Percentiles rank a stretch among this genome's conserved stretches.
phyloP scores from a whole-genome alignment of 1,140 invertebrate genomes.

The Lordiphosa collinella region DNA sequence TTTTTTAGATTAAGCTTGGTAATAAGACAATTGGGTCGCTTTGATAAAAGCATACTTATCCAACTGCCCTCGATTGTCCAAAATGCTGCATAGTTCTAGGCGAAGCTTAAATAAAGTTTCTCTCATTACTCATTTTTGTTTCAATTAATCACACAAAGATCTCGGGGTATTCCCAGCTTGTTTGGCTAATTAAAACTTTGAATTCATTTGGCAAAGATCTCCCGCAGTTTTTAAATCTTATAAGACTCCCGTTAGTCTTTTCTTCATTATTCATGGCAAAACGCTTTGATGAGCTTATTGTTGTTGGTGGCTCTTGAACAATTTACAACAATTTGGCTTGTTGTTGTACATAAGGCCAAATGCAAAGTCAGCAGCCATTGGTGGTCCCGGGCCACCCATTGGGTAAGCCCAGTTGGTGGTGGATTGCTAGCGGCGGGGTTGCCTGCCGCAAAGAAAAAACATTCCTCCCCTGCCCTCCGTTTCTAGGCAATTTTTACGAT shows the following conservation, averaged over 20 bases:
- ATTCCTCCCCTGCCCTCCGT: not conserved
- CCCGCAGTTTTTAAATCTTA: constrained; percentile 19
- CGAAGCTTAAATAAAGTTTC: not conserved
- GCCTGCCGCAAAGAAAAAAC: constrained; percentile 25
- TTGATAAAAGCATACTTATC: too few relatives aligned
- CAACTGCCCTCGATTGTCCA: too few relatives aligned
- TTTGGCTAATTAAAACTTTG: constrained; percentile 45
- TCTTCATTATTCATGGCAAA: constrained; percentile 42
- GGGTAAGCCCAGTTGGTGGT: constrained; percentile 67
- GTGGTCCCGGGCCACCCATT: constrained; percentile 67
- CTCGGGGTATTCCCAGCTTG: constrained; percentile 1
- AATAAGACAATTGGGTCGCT: too few relatives aligned
- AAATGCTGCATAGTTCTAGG: not conserved
- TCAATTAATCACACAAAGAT: constrained; percentile 36
- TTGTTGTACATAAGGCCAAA: constrained; percentile 56
- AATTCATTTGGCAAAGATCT: constrained; percentile 20
- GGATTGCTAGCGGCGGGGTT: constrained; percentile 37
- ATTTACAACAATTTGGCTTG: constrained; percentile 39
- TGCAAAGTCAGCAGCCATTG: constrained; percentile 59
- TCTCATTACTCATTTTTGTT: constrained; percentile 12
- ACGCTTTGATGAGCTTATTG: constrained; percentile 13
- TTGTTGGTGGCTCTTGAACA: constrained; percentile 1
- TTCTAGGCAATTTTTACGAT: constrained; percentile 46
- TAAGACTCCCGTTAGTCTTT: constrained; percentile 9
- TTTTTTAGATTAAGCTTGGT: too few relatives aligned